These are phyloP conservation scores for Harpalus rufipes DNA, from an alignment of 2,888 invertebrate genomes.

Conservation along the genomic window DNA sequence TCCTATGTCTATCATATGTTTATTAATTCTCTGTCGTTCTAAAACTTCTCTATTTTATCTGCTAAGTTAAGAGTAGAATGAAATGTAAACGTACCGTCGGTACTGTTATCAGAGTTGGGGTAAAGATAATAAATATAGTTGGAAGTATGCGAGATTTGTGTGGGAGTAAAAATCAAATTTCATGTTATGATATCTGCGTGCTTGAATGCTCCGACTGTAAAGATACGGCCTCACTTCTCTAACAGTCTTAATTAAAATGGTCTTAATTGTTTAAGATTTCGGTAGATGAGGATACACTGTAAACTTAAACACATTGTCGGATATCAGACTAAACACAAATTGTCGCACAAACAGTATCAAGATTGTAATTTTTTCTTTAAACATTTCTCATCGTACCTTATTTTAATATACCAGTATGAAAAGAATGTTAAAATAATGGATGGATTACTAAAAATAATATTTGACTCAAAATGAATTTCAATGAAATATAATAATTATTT, in stretches of 20 bases:
- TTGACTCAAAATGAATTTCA: too few relatives aligned
- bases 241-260: constrained; percentile 66
- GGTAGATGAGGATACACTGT: constrained; percentile 57
- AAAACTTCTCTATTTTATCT: too few relatives aligned
- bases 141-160: constrained; percentile 55
- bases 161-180: constrained; percentile 65
- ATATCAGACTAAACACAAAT: too few relatives aligned
- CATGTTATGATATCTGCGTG: constrained; percentile 62
- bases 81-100: background rate
- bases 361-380: too few relatives aligned
- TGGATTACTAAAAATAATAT: too few relatives aligned
- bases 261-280: constrained; percentile 67
- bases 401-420: too few relatives aligned
- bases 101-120: constrained; percentile 14
- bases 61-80: background rate
- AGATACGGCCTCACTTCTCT: constrained; percentile 64
- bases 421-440: too few relatives aligned
- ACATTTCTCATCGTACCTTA: too few relatives aligned
- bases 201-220: constrained; percentile 61
- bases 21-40: too few relatives aligned
- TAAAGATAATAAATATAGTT: constrained; percentile 31
- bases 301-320: background rate
- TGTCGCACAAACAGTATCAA: too few relatives aligned
- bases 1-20: too few relatives aligned
- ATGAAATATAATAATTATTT: too few relatives aligned